phyloP scores from a whole-genome alignment of 2,888 invertebrate genomes.

The Rugalucina vietnamica region DNA sequence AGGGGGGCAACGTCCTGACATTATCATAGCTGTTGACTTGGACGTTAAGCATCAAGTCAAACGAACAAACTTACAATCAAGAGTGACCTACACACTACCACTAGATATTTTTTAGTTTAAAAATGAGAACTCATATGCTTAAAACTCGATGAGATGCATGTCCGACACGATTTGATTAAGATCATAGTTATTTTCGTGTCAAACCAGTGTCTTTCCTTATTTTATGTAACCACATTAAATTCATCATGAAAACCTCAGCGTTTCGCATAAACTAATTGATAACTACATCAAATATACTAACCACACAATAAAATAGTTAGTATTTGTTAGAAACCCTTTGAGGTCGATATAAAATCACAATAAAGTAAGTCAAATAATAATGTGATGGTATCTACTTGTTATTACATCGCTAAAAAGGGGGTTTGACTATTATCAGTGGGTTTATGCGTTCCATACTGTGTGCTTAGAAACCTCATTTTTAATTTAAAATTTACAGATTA shows the following conservation, averaged over 20 bases:
- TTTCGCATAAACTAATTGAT: background rate
- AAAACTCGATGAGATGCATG: too few species aligned
- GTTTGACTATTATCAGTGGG: background rate
- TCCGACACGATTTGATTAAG: too few species aligned
- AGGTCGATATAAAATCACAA: background rate
- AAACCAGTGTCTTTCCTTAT: too few species aligned
- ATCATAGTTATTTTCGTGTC: too few species aligned
- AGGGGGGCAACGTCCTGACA: too few species aligned
- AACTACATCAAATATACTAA: background rate
- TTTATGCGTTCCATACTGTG: background rate
- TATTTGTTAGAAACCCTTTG: background rate
- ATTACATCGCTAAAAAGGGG: background rate
- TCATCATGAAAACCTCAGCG: background rate
- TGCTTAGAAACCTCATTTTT: background rate
- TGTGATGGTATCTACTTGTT: background rate
- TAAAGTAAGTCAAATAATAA: background rate
- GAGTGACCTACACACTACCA: too few species aligned
- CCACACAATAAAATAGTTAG: background rate
- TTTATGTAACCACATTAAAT: background rate
- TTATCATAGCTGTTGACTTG: too few species aligned
- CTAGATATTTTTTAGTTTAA: too few species aligned
- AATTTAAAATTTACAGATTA: too few species aligned
- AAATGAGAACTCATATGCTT: too few species aligned
- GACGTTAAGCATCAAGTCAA: too few species aligned
- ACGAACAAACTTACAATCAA: too few species aligned